Percentiles rank a stretch among this genome's conserved stretches.
Evolutionary conservation across 2,113 vertebrate species (phyloP).

Genomic region (Phodopus roborovskii): DNA sequence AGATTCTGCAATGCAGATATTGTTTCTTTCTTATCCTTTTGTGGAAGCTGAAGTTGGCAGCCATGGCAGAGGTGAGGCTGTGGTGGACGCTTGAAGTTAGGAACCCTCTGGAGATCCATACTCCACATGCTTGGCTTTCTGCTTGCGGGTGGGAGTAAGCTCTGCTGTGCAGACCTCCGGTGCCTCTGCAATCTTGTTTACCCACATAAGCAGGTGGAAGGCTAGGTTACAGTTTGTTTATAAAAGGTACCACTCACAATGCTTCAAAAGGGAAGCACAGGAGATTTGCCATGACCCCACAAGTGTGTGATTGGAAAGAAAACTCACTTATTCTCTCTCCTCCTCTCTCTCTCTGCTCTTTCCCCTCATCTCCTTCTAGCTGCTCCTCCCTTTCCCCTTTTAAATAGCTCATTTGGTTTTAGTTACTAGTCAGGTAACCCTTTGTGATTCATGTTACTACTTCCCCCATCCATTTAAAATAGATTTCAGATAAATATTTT

Average conservation of each 20-base stretch:
- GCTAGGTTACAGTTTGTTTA: conserved; percentile 36
- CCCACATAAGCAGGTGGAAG: conserved; percentile 41
- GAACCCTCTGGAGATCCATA: background rate
- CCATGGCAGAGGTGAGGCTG: background rate
- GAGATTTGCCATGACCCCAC: conserved; percentile 33
- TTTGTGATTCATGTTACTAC: conserved; percentile 19
- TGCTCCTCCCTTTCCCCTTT: background rate
- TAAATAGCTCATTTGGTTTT: conserved; percentile 42
- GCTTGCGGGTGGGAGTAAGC: conserved; percentile 10
- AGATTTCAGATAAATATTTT: conserved; percentile 58
- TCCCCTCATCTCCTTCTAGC: background rate
- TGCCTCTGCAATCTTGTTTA: conserved; percentile 41
- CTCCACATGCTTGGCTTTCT: background rate
- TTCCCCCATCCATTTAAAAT: conserved; percentile 28
- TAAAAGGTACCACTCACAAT: conserved; percentile 7
- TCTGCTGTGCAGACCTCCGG: background rate
- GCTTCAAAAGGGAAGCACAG: background rate
- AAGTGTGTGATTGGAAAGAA: conserved; percentile 5
- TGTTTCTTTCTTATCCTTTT: conserved; percentile 50
- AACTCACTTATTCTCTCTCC: background rate
- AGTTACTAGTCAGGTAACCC: background rate
- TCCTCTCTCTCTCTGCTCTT: background rate
- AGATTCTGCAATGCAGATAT: conserved; percentile 45
- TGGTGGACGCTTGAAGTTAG: background rate
- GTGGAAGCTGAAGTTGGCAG: conserved; percentile 23